A percentile compares a stretch with the other conserved stretches of the same genome.
Evolutionary conservation across 2,797 vertebrate species (phyloP).

Genomic region (Notolepis coatsorum): DNA sequence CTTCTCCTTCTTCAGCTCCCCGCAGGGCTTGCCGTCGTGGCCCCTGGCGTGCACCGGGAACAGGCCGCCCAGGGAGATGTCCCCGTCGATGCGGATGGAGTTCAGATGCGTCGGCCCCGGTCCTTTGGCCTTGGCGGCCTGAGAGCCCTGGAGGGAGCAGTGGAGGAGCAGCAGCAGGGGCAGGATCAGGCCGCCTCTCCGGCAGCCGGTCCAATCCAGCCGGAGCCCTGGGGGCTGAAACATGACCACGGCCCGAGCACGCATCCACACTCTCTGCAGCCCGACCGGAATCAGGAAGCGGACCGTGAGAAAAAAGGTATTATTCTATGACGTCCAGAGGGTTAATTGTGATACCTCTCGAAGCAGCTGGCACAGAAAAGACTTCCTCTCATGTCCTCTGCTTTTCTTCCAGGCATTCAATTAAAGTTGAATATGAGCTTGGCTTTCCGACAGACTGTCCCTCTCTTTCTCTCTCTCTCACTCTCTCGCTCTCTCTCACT

Average conservation of each 20-base stretch:
- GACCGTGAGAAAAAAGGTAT: constrained; percentile 55
- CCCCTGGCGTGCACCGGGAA: constrained; percentile 96
- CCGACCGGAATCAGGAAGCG: constrained; percentile 41
- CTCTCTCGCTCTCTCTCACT: constrained; percentile 57
- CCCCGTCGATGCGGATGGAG: constrained; percentile 97
- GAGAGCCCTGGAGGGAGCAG: constrained; percentile 67
- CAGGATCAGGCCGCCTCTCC: constrained; percentile 43
- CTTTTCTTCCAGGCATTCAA: constrained; percentile 65
- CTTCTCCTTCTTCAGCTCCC: constrained; percentile 98
- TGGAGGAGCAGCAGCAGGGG: constrained; percentile 71
- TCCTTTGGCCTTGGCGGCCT: constrained; percentile 88
- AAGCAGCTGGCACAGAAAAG: constrained; percentile 64
- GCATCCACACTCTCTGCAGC: constrained; percentile 23
- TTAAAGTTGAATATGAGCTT: constrained; percentile 66
- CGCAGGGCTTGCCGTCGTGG: constrained; percentile 93
- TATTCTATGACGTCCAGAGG: constrained; percentile 62
- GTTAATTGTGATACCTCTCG: constrained; percentile 69
- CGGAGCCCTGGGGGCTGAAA: constrained; percentile 52
- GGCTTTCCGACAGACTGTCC: constrained; percentile 54
- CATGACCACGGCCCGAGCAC: constrained; percentile 65
- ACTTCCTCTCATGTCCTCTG: constrained; percentile 68
- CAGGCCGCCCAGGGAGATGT: constrained; percentile 95
- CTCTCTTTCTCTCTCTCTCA: constrained; percentile 1
- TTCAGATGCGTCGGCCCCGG: constrained; percentile 94
- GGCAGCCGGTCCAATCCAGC: constrained; percentile 50